These are phyloP conservation scores for Liodrosophila aerea DNA, from an alignment of 2,888 invertebrate species.

Conservation along the genomic window DNA sequence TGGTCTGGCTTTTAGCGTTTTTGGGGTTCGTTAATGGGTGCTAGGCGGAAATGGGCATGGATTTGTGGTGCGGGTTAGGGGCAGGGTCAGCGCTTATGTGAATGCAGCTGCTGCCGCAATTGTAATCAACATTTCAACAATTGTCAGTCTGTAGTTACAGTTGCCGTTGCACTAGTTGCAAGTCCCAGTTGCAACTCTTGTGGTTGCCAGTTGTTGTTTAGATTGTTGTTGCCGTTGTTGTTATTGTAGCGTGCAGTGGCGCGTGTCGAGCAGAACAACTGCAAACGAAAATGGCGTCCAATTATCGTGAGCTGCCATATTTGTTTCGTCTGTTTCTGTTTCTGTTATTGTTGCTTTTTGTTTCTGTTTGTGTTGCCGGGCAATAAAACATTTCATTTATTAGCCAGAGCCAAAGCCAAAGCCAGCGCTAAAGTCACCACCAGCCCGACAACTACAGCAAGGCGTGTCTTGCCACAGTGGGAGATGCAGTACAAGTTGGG, in stretches of 20 bases:
- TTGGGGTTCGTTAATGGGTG: background rate
- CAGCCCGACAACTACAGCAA: background rate
- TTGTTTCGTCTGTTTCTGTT: conserved; percentile 43
- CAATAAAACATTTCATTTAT: conserved; percentile 74
- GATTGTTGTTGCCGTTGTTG: conserved; percentile 12
- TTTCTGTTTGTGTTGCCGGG: conserved; percentile 56
- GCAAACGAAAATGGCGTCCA: conserved; percentile 66
- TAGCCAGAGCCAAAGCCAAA: conserved; percentile 32
- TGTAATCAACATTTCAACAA: conserved; percentile 70
- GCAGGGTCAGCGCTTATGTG: background rate
- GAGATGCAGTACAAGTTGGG: too few relatives aligned
- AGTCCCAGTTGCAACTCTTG: conserved; percentile 1
- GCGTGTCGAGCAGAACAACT: conserved; percentile 59
- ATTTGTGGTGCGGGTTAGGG: conserved; percentile 44
- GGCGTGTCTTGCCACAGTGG: conserved; percentile 17
- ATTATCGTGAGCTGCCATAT: conserved; percentile 71
- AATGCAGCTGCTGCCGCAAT: conserved; percentile 32
- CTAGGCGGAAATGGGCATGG: conserved; percentile 61
- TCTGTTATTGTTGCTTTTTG: conserved; percentile 16
- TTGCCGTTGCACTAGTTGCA: conserved; percentile 30
- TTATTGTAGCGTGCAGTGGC: conserved; percentile 49
- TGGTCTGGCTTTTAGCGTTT: conserved; percentile 1
- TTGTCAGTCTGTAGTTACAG: conserved; percentile 55
- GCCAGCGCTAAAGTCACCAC: conserved; percentile 5
- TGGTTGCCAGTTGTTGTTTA: conserved; percentile 15